Conservation (phyloP, 2,113 vertebrate species). For the Heterotis niloticus region DNA sequence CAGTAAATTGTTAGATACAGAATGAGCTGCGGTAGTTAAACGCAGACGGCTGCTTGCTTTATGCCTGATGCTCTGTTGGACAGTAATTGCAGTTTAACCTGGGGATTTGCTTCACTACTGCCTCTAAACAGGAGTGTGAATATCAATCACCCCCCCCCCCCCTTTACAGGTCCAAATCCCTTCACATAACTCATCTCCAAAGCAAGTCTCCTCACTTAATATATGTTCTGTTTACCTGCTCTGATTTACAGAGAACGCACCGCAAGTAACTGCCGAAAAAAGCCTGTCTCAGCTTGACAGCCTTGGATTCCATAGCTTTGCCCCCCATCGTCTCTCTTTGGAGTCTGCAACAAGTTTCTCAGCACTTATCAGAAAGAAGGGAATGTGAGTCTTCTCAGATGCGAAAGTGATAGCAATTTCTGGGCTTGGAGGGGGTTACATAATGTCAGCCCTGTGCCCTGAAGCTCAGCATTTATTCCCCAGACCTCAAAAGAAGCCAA, state of each 20-base stretch:
- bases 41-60: no score
- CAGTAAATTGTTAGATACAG: no score
- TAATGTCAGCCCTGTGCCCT: conserved; percentile 33
- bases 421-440: conserved; percentile 30
- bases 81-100: no score
- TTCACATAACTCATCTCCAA: no score
- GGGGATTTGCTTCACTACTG: no score
- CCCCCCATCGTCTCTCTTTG: neutral
- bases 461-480: conserved; percentile 33
- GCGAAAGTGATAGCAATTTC: conserved; percentile 32
- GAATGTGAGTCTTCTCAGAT: conserved; percentile 17
- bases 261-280: neutral
- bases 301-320: neutral
- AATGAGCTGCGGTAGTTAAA: no score
- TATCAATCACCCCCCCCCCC: no score
- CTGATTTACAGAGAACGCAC: neutral
- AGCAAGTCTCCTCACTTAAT: no score
- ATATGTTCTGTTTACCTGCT: neutral
- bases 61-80: no score
- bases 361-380: neutral
- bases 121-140: no score
- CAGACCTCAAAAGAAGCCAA: conserved; percentile 43
- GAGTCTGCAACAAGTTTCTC: conserved; percentile 22
- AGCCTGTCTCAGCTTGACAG: neutral
- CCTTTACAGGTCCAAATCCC: no score